Percentiles rank a stretch among this genome's conserved stretches.
Evolutionary conservation across 2,797 vertebrate species (phyloP).

Genomic region (Clarias platycephalus): DNA sequence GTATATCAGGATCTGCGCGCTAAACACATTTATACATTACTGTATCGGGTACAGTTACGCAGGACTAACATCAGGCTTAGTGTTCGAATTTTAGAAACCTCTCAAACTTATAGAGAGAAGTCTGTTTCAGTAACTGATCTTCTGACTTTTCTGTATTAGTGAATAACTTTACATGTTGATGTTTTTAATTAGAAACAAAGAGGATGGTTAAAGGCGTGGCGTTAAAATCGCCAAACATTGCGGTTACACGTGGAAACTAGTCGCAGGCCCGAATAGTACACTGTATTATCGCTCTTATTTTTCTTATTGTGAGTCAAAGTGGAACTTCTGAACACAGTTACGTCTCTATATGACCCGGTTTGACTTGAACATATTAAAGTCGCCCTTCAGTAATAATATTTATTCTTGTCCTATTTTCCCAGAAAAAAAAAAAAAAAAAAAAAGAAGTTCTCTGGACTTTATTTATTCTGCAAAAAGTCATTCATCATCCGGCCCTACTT

Average conservation of each 20-base stretch:
- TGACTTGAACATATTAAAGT: background rate
- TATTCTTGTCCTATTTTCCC: too few species aligned
- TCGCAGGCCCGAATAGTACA: too few species aligned
- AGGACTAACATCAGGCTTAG: background rate
- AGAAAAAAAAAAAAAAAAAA: background rate
- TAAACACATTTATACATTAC: background rate
- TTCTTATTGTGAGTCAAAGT: too few species aligned
- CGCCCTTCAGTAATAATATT: background rate
- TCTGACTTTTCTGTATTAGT: background rate
- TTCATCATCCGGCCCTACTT: background rate
- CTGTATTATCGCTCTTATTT: too few species aligned
- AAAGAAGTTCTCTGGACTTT: background rate
- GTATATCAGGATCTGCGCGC: background rate
- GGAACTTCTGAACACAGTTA: too few species aligned
- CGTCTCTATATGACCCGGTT: too few species aligned
- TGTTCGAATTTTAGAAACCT: background rate
- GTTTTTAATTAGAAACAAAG: too few species aligned
- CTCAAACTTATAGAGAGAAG: background rate
- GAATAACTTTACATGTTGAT: background rate
- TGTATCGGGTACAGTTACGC: background rate
- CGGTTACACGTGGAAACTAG: too few species aligned
- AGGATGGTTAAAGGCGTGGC: too few species aligned
- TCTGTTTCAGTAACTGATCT: background rate
- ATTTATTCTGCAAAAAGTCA: background rate
- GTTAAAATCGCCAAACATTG: too few species aligned